Evolutionary conservation across 2,888 invertebrate species (phyloP).

Genomic region (Drosophila atripex): DNA sequence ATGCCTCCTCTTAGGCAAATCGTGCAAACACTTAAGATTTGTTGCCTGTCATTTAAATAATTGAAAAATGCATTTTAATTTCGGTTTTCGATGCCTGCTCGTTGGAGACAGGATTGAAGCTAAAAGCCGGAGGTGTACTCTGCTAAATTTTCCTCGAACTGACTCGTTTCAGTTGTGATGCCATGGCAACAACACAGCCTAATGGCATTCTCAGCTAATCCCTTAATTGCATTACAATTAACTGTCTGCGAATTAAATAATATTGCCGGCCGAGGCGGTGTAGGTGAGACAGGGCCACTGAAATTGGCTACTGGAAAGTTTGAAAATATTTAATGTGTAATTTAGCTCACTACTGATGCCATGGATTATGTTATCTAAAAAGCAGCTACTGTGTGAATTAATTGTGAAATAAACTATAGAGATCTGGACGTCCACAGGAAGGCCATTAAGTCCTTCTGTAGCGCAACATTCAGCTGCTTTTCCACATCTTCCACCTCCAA

Average conservation of each 20-base stretch:
- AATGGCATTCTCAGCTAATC: conserved; percentile 72
- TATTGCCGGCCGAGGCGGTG: conserved; percentile 38
- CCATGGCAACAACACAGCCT: conserved; percentile 56
- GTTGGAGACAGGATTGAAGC: conserved; percentile 7
- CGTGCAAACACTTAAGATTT: conserved; percentile 69
- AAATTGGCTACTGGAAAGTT: conserved; percentile 39
- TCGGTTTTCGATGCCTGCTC: conserved; percentile 3
- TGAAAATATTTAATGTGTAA: too few relatives aligned
- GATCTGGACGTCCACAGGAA: neutral
- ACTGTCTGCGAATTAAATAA: conserved; percentile 75
- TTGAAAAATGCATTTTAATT: conserved; percentile 62
- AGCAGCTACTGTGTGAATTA: too few relatives aligned
- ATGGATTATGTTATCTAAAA: too few relatives aligned
- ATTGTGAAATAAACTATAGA: neutral
- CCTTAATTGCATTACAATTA: conserved; percentile 73
- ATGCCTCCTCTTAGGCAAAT: conserved; percentile 49
- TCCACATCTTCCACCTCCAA: conserved; percentile 14
- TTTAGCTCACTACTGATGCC: too few relatives aligned
- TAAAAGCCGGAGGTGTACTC: conserved; percentile 9
- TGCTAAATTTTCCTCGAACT: conserved; percentile 1
- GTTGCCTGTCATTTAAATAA: conserved; percentile 71
- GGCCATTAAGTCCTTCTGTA: conserved; percentile 1
- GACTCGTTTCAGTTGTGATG: neutral
- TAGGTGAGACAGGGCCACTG: conserved; percentile 41
- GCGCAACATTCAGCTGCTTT: conserved; percentile 10